phyloP scores from a whole-genome alignment of 2,113 vertebrate species.

The Himantopus leucocephalus region DNA sequence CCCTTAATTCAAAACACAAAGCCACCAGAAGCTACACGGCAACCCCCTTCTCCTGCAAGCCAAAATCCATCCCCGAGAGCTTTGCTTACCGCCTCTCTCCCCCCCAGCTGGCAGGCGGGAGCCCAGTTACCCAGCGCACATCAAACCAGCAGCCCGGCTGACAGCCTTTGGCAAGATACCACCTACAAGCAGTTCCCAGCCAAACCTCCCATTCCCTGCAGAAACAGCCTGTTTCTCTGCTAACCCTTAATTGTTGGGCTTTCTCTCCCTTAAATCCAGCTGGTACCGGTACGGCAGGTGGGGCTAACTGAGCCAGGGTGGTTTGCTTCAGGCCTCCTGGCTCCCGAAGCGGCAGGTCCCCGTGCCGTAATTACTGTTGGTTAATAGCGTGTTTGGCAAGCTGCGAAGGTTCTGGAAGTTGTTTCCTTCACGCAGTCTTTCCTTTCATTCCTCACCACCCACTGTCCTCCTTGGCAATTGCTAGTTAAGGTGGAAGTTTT shows the following conservation, averaged over 20 bases:
- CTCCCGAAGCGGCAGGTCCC: background rate
- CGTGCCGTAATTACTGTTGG: background rate
- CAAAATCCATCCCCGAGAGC: accelerated
- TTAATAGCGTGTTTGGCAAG: slow-evolving; percentile 14
- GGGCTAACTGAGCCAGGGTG: background rate
- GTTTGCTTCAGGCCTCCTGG: background rate
- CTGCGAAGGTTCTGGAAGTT: background rate
- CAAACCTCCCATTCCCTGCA: background rate
- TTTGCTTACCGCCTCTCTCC: background rate
- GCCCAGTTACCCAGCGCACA: background rate
- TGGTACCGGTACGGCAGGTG: slow-evolving; percentile 33
- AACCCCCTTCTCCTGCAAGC: background rate
- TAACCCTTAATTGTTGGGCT: background rate
- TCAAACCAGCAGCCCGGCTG: accelerated
- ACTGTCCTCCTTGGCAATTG: slow-evolving; percentile 13
- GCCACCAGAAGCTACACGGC: background rate
- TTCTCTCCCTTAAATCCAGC: slow-evolving; percentile 15
- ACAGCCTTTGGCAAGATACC: background rate
- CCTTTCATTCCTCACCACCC: slow-evolving; percentile 40
- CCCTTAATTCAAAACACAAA: background rate
- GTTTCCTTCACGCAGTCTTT: background rate
- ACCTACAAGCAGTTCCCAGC: background rate
- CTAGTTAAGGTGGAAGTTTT: slow-evolving; percentile 47
- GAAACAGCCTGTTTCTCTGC: slow-evolving; percentile 5
- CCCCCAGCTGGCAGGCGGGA: background rate